Evolutionary conservation across 2,888 invertebrate species (phyloP).

Genomic region (Parochlus steinenii): DNA sequence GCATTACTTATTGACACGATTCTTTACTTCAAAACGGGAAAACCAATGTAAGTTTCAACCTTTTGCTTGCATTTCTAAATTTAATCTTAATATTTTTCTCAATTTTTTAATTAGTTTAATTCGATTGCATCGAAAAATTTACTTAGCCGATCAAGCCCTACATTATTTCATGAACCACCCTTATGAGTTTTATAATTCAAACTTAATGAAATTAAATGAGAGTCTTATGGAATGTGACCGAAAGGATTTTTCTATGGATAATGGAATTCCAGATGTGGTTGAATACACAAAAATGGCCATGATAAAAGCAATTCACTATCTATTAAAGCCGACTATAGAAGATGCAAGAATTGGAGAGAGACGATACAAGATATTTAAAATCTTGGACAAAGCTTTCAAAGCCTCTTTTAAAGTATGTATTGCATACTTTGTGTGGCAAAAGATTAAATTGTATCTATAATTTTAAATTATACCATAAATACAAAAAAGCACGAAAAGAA

Average conservation of each 20-base stretch:
- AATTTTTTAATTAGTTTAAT: not conserved
- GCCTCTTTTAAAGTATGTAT: too few species aligned
- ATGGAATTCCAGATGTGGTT: too few species aligned
- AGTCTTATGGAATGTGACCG: not conserved
- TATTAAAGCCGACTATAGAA: too few species aligned
- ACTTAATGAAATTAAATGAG: slow-evolving; percentile 1
- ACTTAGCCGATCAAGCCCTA: not conserved
- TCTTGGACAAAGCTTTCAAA: too few species aligned
- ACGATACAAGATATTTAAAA: too few species aligned
- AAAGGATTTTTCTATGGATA: slow-evolving; percentile 4
- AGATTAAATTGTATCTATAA: too few species aligned
- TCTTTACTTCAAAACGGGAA: not conserved
- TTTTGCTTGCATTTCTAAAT: not conserved
- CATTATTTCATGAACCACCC: not conserved
- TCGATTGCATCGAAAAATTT: slow-evolving; percentile 2
- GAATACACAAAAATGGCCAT: too few species aligned
- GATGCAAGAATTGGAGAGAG: too few species aligned
- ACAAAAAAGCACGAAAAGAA: too few species aligned
- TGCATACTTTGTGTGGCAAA: too few species aligned
- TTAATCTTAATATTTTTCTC: not conserved
- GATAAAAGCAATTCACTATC: too few species aligned
- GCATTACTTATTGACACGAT: slow-evolving; percentile 3
- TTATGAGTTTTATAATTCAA: not conserved
- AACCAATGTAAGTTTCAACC: not conserved
- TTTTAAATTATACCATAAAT: too few species aligned